These are phyloP conservation scores for Pandemis heparana DNA, from an alignment of 2,888 invertebrate genomes.

Conservation along the genomic window DNA sequence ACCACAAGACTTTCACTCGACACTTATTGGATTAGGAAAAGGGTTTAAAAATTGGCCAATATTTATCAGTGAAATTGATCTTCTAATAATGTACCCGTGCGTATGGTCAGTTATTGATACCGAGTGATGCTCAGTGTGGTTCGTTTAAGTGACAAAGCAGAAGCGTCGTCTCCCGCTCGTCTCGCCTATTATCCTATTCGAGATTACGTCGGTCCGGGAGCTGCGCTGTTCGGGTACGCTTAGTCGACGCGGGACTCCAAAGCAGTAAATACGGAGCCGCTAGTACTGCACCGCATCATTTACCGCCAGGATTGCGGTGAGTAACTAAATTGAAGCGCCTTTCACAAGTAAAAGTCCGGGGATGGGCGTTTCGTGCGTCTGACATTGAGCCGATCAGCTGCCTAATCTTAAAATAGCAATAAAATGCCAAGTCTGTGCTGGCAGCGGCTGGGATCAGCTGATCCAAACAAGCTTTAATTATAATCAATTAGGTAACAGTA, in stretches of 20 bases:
- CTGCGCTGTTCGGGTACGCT: slow-evolving; percentile 69
- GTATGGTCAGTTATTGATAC: slow-evolving; percentile 70
- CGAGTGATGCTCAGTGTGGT: slow-evolving; percentile 76
- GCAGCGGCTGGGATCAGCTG: slow-evolving; percentile 81
- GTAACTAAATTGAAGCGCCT: slow-evolving; percentile 52
- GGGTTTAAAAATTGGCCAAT: slow-evolving; percentile 66
- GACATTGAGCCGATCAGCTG: slow-evolving; percentile 77
- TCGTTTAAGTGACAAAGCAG: slow-evolving; percentile 82
- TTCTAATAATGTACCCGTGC: slow-evolving; percentile 72
- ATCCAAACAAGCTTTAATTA: slow-evolving; percentile 77
- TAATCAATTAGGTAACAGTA: slow-evolving; percentile 77
- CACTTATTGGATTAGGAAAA: slow-evolving; percentile 79
- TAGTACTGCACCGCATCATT: slow-evolving; percentile 82
- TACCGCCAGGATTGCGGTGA: slow-evolving; percentile 83
- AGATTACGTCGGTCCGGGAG: slow-evolving; percentile 80
- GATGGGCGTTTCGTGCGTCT: slow-evolving; percentile 50
- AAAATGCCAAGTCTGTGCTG: slow-evolving; percentile 81
- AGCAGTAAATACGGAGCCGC: slow-evolving; percentile 85
- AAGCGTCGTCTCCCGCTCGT: slow-evolving; percentile 73
- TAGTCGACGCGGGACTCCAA: slow-evolving; percentile 82
- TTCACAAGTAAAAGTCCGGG: slow-evolving; percentile 39
- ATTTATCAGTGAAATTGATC: slow-evolving; percentile 62
- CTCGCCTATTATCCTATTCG: slow-evolving; percentile 82
- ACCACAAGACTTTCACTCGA: slow-evolving; percentile 74
- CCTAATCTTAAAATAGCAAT: slow-evolving; percentile 84